Percentiles rank a stretch among this genome's conserved stretches.
phyloP scores from a whole-genome alignment of 1,140 invertebrate genomes.

The Euwallacea similis region DNA sequence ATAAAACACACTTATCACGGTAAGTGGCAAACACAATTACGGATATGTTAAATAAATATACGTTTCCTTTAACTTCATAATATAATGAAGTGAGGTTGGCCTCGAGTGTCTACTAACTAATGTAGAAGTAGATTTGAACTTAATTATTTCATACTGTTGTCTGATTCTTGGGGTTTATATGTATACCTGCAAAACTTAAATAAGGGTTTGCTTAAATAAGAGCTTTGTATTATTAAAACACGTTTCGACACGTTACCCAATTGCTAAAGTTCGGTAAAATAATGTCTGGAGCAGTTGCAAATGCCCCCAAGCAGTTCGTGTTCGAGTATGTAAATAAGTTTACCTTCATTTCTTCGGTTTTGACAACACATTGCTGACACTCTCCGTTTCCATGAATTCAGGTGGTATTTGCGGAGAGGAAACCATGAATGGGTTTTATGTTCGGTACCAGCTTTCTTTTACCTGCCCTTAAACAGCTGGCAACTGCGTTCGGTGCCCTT shows the following conservation, averaged over 20 bases:
- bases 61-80: no score
- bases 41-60: no score
- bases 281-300: neutral
- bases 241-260: no score
- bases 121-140: neutral
- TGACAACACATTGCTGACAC: conserved; percentile 6
- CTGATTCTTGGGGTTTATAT: neutral
- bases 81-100: no score
- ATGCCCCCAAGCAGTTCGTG: conserved; percentile 5
- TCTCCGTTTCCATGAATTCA: neutral
- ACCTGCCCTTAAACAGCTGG: no score
- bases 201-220: neutral
- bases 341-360: conserved; percentile 11
- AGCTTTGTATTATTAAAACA: neutral
- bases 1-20: no score
- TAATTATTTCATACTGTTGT: neutral
- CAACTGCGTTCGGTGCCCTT: no score
- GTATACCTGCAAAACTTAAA: neutral
- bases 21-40: no score
- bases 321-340: conserved; percentile 27
- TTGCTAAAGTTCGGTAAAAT: neutral
- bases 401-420: no score
- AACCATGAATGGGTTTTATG: no score
- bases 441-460: no score
- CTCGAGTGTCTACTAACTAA: neutral